Base-by-base conservation (phyloP, 1,140 invertebrate genomes). In the Eumaeus atala region DNA sequence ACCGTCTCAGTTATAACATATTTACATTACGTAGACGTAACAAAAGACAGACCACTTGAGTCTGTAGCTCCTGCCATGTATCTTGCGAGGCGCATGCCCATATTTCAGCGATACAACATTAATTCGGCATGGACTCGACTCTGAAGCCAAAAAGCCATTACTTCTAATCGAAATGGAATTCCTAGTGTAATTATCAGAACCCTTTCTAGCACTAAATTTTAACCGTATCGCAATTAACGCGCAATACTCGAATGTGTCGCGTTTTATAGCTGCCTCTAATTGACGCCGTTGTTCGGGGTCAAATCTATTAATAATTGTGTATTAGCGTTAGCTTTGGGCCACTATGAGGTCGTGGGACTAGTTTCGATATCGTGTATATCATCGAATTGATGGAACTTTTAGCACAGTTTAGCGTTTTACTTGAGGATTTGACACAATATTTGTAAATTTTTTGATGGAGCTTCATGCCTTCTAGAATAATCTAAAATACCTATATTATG, bases 161-260 rank as follows among this genome's bases (percentile, higher is more conserved):
- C 59, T 72, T 63, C 61, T 74, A 73, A 74, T 76, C 72, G 68
- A 62, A 62, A 66, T 71, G 67, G 68, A 74, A 82, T 79, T 74
- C 74, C 76, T 64, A 54, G 56, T 48, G 73, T 82, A 82, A 82
- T 82, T 79, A 82, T 77, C 67, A 73, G 66, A 70, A 82, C 76
- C 78, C 76, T 79, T 79, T 77, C 54, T 65, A 60, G 59, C 67
- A 77, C 71, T 82, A 79, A 79, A 82, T 82, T 82, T 70, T 66
- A 48, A 67, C 69, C 70, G 69, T 71, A 67, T 69, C 72, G 76
- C 76, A 72, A 77, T 82, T 76, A 74, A 71, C 61, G 58, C 64
- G 67, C 62, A 61, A 74, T 75, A 71, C 65, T 69, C 61, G 64
- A 65, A 73, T 72, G 69, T 74, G 71, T 71, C 70, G 65, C 64